These are phyloP conservation scores for Bombus polaris DNA, from an alignment of 1,140 invertebrate species.

Conservation along the genomic window DNA sequence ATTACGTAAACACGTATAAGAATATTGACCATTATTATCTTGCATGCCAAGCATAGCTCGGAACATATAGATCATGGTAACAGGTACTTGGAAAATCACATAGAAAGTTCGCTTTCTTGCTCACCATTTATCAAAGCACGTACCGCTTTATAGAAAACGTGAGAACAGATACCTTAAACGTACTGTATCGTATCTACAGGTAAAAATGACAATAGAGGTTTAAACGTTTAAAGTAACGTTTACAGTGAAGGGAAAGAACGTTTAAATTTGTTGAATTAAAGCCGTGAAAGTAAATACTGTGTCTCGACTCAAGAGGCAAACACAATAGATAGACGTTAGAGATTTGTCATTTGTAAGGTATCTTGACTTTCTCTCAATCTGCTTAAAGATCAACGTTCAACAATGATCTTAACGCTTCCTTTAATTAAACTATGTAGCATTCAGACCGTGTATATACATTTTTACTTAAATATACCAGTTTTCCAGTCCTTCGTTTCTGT, in stretches of 20 bases:
- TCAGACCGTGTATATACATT: constrained; percentile 58
- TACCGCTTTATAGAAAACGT: not conserved
- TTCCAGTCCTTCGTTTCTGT: not conserved
- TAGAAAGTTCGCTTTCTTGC: constrained; percentile 39
- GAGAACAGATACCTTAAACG: not conserved
- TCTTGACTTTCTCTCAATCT: constrained; percentile 44
- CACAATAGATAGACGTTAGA: constrained; percentile 39
- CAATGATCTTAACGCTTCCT: not conserved
- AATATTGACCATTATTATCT: constrained; percentile 84
- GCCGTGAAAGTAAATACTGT: constrained; percentile 46
- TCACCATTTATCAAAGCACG: not conserved
- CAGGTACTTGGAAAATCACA: not conserved
- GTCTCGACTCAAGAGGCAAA: constrained; percentile 36
- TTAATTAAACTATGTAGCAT: constrained; percentile 37
- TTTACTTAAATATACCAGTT: constrained; percentile 49
- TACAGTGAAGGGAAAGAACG: too few relatives aligned
- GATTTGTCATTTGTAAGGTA: constrained; percentile 44
- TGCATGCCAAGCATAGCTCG: constrained; percentile 74
- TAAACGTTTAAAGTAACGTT: not conserved
- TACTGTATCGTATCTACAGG: not conserved
- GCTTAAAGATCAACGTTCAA: not conserved
- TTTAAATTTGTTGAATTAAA: constrained; percentile 16
- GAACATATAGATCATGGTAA: constrained; percentile 72
- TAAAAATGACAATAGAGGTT: not conserved
- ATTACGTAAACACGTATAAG: constrained; percentile 76